phyloP scores from a whole-genome alignment of 2,797 vertebrate species.

The Scolopax rusticola region DNA sequence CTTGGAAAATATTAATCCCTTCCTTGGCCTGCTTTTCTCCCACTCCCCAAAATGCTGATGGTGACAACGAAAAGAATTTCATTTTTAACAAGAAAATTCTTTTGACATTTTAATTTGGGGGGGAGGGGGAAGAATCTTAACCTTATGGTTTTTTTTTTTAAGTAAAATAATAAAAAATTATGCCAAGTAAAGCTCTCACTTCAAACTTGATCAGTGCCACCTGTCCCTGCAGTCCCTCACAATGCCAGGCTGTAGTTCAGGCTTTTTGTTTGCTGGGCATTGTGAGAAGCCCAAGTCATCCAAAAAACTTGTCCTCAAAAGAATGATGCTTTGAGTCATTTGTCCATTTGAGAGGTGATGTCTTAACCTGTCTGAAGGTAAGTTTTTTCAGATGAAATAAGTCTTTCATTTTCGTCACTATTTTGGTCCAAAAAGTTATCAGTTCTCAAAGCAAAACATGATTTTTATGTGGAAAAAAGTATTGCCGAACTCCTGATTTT shows the following conservation, averaged over 20 bases:
- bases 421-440: neutral
- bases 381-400: neutral
- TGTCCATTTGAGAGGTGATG: neutral
- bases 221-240: neutral
- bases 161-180: neutral
- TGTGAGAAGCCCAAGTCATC: neutral
- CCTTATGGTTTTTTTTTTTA: neutral
- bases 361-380: neutral
- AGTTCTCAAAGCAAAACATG: neutral
- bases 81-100: neutral
- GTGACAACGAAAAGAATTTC: neutral
- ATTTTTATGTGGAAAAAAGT: neutral
- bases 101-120: neutral
- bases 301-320: neutral
- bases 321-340: neutral
- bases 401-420: neutral
- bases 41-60: neutral
- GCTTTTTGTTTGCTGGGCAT: neutral
- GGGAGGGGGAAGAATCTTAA: neutral
- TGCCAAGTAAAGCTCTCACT: neutral
- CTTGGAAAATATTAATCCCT: neutral
- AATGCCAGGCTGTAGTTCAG: neutral
- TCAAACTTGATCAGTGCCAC: neutral
- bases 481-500: neutral
- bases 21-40: neutral